Evolutionary conservation across 2,113 vertebrate genomes (phyloP), one percentile per base, ranked within the genome.

Genomic region (Lepus europaeus): DNA sequence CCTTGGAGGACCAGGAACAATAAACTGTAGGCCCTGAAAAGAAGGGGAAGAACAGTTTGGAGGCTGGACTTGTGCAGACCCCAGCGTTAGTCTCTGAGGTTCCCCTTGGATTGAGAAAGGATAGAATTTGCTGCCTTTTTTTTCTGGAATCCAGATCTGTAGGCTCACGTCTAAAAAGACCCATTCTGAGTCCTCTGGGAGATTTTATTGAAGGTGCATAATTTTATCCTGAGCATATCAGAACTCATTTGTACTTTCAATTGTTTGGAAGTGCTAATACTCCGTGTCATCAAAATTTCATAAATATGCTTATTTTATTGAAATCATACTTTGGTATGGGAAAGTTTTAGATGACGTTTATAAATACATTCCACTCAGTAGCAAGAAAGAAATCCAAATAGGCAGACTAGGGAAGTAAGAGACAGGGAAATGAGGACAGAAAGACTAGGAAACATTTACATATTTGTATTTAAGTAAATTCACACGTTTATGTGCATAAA

Each of bases 241-340:
- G 49, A 95, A 72, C 90, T 49, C 19, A 59, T 23, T 95, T 94
- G 89, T 77, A 70, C 39, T 89, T 70, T 33, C 86, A 49, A 49
- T 29, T 63, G 45, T 85, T 70, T 96, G 74, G 39, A 76, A 94
- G 77, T 70, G 39, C 51, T 83, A 56, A 80, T 90, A 59, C 56
- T 90, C 64, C 29, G 29, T 66, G 56, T 76, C 33, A 82, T 3
- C 39, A 68, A 33, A n/a, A 63, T 27, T 61, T 53, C 25, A 87
- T 77, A 92, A 92, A 53, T 89, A 61, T 45, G n/a, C 80, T 72
- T 90, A 53, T 56, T 53, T 78, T 93, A 69, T 87, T 81, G 81
- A 79, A 73, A 68, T 79, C 82, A 80, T 17, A 31, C 51, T 59
- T 83, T 87, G 49, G 23, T 64, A 13, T 17, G 9, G 64, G 74